Evolutionary conservation across 2,797 vertebrate species (phyloP).

Genomic region (Prionace glauca): DNA sequence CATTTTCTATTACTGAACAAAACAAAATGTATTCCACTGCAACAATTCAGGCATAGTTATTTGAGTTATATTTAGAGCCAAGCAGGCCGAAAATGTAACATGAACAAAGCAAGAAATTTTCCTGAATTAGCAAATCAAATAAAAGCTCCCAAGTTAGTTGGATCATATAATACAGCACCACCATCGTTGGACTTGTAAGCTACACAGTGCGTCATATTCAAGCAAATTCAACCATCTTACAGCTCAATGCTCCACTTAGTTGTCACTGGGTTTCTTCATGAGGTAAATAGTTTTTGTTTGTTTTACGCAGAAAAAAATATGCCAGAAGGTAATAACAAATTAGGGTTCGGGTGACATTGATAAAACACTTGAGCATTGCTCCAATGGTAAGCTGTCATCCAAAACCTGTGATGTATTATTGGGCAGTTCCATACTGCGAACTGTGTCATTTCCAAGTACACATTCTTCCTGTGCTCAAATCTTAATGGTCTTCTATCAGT

Average conservation of each 20-base stretch:
- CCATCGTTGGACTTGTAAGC: no score
- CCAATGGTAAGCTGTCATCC: slow-evolving; percentile 16
- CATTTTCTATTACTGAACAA: not conserved
- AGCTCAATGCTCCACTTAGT: not conserved
- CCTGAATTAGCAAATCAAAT: not conserved
- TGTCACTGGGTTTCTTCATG: not conserved
- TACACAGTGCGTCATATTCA: not conserved
- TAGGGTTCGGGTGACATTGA: slow-evolving; percentile 8
- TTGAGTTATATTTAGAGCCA: not conserved
- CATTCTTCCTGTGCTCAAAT: slow-evolving; percentile 21
- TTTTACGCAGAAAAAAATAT: not conserved
- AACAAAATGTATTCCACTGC: not conserved
- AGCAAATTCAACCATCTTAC: not conserved
- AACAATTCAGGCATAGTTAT: not conserved
- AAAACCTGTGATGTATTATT: slow-evolving; percentile 15
- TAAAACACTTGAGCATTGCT: not conserved
- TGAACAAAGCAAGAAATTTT: not conserved
- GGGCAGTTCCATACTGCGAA: not conserved
- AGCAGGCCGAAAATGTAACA: not conserved
- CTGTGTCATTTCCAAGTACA: not conserved
- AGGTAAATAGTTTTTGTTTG: slow-evolving; percentile 7
- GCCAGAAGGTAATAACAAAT: not conserved
- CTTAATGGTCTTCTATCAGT: slow-evolving; percentile 23
- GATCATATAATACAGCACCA: not conserved
- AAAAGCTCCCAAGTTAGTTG: not conserved